Base-by-base conservation (phyloP, 1,140 invertebrate genomes). In the Drosophila auraria region DNA sequence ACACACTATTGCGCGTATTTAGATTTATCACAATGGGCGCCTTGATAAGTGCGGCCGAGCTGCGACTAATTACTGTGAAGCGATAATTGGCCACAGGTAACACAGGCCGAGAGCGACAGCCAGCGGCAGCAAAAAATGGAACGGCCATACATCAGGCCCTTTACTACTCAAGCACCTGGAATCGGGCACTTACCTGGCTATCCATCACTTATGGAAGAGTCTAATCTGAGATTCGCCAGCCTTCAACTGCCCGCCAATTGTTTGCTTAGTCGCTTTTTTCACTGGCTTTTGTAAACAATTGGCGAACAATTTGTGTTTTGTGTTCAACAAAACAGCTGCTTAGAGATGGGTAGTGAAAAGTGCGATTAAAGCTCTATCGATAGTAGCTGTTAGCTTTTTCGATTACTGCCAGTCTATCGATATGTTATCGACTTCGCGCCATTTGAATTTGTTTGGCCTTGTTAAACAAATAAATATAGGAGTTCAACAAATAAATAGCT, bases 1-100 rank as follows among this genome's bases (percentile, higher is more conserved):
- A 60, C 60, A 69, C 59, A 74, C 54, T 75, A 68, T 79, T 87
- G 58, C 40, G 42, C 27, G 38, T 77, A 86, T 54, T 84, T 63
- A 79, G 80, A 86, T 86, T 58, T 86, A 80, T 83, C 75, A 86
- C 83, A 86, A 87, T 83, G 65, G 69, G 66, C 53, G 68, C 65
- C 66, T 27, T 83, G 84, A 87, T 87, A 89, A 83, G 62, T 70
- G 73, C 36, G 36, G 17, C 33, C 54, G 54, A 57, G 54, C 54
- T 25, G 54, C 61, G 63, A 80, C 84, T 78, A 78, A 89, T 84
- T 78, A 74, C 57, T 80, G 60, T 50, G 81, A 78, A 71, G 47
- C 59, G 81, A 74, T 78, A 70, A 69, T 77, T 51, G 8, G 42
- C 56, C 49, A 66, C 74, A 49, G 40, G n/a, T n/a, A 57, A 40